Conservation (phyloP, 2,797 vertebrate genomes). For the Garrulus glandarius region DNA sequence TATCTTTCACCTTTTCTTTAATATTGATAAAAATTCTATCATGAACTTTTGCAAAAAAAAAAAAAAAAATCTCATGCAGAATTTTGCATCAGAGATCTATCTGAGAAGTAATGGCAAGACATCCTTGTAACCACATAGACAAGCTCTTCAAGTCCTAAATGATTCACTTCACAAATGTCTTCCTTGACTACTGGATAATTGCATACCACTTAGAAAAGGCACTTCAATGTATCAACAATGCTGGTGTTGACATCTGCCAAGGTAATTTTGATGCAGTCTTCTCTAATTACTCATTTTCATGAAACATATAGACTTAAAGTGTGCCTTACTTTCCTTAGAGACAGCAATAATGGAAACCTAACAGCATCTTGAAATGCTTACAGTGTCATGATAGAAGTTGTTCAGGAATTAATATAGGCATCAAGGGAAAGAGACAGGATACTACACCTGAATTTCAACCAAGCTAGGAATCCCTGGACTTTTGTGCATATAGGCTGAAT, state of each 20-base stretch:
- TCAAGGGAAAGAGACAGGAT: slow-evolving; percentile 22
- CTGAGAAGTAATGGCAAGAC: background rate
- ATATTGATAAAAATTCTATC: background rate
- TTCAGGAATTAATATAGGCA: slow-evolving; percentile 35
- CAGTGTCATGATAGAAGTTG: background rate
- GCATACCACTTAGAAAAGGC: background rate
- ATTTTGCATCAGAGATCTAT: background rate
- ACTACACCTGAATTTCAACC: slow-evolving; percentile 40
- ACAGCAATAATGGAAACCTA: slow-evolving; percentile 14
- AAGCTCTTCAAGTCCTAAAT: background rate
- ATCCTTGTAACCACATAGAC: background rate
- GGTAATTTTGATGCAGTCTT: slow-evolving; percentile 31
- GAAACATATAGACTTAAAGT: background rate
- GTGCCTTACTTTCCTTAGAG: slow-evolving; percentile 15
- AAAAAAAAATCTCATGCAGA: background rate
- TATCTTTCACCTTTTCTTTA: background rate
- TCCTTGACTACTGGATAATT: slow-evolving; percentile 5
- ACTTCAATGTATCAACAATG: slow-evolving; percentile 19
- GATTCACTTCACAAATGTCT: background rate
- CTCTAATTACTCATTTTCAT: slow-evolving; percentile 36
- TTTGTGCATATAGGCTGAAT: background rate
- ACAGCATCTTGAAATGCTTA: slow-evolving; percentile 32
- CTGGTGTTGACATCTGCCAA: slow-evolving; percentile 31
- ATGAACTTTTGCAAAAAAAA: background rate
- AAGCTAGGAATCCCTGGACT: background rate